These are phyloP conservation scores for Cyprinodon brontotheroides DNA, from an alignment of 2,113 vertebrate genomes.

Conservation along the genomic window DNA sequence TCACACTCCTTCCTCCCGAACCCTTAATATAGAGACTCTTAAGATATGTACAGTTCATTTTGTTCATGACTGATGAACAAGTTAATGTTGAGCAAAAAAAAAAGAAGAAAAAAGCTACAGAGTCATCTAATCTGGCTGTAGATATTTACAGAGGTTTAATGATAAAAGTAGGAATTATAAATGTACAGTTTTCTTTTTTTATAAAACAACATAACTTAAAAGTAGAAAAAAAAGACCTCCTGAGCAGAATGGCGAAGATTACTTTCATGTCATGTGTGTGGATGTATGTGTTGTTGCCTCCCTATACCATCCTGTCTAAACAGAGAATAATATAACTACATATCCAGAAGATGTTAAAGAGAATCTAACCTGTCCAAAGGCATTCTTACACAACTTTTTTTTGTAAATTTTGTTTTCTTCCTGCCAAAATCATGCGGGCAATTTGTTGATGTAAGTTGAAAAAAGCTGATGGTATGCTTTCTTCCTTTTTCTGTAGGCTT, in stretches of 20 bases:
- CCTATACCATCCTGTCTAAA: constrained; percentile 91
- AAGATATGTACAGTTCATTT: constrained; percentile 88
- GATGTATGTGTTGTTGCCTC: constrained; percentile 98
- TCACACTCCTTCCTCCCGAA: constrained; percentile 77
- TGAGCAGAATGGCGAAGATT: constrained; percentile 89
- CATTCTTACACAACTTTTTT: constrained; percentile 99
- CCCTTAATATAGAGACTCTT: constrained; percentile 85
- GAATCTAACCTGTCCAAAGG: constrained; percentile 94
- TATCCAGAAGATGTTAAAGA: constrained; percentile 84
- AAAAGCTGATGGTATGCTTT: constrained; percentile 92
- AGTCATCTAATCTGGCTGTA: constrained; percentile 77
- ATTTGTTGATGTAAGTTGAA: constrained; percentile 99
- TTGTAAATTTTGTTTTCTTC: constrained; percentile 98
- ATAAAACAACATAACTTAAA: constrained; percentile 69
- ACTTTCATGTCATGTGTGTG: constrained; percentile 99
- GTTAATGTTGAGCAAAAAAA: constrained; percentile 67
- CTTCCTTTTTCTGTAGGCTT: constrained; percentile 75
- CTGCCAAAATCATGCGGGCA: constrained; percentile 99
- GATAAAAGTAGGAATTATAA: constrained; percentile 66
- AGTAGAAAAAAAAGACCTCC: constrained; percentile 68
- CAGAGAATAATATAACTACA: constrained; percentile 76
- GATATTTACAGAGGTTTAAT: constrained; percentile 80
- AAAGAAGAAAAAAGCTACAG: constrained; percentile 20
- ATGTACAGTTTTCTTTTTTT: constrained; percentile 81
- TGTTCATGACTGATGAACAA: constrained; percentile 78